These are phyloP conservation scores for Oceanites oceanicus DNA, from an alignment of 2,113 vertebrate species.

Conservation along the genomic window DNA sequence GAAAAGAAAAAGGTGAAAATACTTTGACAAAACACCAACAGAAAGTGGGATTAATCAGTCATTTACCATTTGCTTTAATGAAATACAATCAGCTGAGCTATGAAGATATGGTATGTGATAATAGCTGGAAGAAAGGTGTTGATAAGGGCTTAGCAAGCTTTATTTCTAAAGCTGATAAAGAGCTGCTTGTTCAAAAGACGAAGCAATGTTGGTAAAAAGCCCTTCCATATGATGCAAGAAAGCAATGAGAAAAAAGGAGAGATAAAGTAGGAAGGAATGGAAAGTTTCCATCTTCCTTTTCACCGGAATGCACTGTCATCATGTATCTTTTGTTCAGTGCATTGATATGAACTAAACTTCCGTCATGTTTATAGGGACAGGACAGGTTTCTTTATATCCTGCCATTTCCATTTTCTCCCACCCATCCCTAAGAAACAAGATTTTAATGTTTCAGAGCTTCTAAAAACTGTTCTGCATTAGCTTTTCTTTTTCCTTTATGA, in stretches of 20 bases:
- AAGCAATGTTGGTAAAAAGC: not conserved
- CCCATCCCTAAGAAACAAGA: not conserved
- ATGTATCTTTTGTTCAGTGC: not conserved
- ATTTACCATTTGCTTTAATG: not conserved
- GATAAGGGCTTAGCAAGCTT: not conserved
- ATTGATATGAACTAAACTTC: not conserved
- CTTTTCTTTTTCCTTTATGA: slow-evolving; percentile 51
- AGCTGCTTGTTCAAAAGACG: not conserved
- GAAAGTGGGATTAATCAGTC: not conserved
- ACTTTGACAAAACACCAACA: not conserved
- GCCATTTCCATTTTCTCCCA: not conserved
- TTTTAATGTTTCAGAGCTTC: slow-evolving; percentile 17
- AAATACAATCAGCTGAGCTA: not conserved
- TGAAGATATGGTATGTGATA: not conserved
- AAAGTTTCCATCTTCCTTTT: not conserved
- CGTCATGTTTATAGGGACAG: fast-evolving
- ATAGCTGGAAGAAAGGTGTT: not conserved
- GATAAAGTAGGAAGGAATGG: not conserved
- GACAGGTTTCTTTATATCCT: not conserved
- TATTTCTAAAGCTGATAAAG: slow-evolving; percentile 1
- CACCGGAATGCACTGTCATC: not conserved
- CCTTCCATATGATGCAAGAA: not conserved
- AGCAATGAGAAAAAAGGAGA: not conserved
- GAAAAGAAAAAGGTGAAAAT: not conserved
- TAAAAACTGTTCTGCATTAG: slow-evolving; percentile 6